phyloP scores from a whole-genome alignment of 2,888 invertebrate genomes.

The Agriopis leucophaearia region DNA sequence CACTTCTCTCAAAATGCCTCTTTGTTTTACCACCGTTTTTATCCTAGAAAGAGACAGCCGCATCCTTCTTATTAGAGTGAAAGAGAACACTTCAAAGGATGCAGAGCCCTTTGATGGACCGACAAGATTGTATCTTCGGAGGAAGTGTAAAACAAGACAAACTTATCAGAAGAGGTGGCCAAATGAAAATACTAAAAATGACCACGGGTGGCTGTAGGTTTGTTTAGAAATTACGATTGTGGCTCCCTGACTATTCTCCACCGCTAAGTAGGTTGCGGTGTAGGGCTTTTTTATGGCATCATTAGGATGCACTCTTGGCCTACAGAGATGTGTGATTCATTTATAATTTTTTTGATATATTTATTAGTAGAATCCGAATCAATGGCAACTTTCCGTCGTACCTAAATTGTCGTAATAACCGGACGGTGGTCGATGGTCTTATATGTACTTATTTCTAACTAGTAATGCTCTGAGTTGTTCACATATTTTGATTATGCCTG shows the following conservation, averaged over 20 bases:
- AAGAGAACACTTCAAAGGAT: constrained; percentile 33
- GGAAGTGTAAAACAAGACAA: constrained; percentile 16
- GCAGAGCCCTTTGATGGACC: constrained; percentile 32
- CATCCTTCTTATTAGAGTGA: constrained; percentile 5
- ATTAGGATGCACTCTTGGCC: constrained; percentile 10
- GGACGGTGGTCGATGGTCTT: too few relatives aligned
- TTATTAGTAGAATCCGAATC: not conserved
- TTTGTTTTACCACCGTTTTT: constrained; percentile 8
- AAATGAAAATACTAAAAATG: not conserved
- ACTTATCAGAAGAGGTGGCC: not conserved
- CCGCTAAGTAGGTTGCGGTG: not conserved
- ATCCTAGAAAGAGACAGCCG: constrained; percentile 19
- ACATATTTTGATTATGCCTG: too few relatives aligned
- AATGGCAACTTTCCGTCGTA: too few relatives aligned
- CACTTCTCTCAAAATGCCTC: not conserved
- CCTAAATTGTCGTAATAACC: too few relatives aligned
- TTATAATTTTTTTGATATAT: constrained; percentile 7
- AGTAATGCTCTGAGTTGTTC: too few relatives aligned
- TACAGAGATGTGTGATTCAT: constrained; percentile 19
- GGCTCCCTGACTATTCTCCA: not conserved
- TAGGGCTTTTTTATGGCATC: constrained; percentile 21
- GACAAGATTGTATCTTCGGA: constrained; percentile 33
- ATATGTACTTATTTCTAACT: too few relatives aligned
- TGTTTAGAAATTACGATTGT: not conserved
- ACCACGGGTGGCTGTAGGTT: not conserved